phyloP scores from a whole-genome alignment of 1,140 invertebrate genomes.

The Brachionus rubens region DNA sequence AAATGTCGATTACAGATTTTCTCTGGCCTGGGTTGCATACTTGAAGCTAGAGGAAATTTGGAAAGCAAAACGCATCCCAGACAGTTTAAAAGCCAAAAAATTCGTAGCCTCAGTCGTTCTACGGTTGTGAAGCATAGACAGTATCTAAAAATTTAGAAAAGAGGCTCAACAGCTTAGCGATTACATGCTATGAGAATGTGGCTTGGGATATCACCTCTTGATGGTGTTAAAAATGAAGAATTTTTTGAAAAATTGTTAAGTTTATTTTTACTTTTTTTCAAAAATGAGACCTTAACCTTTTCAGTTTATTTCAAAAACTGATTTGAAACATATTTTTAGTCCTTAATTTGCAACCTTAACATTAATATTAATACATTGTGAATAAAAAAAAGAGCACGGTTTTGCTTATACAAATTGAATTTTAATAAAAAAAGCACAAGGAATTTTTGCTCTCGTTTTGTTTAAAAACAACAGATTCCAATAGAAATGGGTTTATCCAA shows the following conservation, averaged over 20 bases:
- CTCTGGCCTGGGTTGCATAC: too few relatives aligned
- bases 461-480: slow-evolving; percentile 11
- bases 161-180: too few relatives aligned
- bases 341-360: slow-evolving; percentile 32
- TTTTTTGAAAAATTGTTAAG: slow-evolving; percentile 1
- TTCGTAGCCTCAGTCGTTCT: too few relatives aligned
- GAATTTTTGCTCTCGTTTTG: slow-evolving; percentile 42
- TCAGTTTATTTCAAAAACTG: slow-evolving; percentile 15
- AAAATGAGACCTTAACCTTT: slow-evolving; percentile 14
- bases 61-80: too few relatives aligned
- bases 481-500: slow-evolving; percentile 40
- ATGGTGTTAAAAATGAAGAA: too few relatives aligned
- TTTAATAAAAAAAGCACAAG: slow-evolving; percentile 28
- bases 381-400: slow-evolving; percentile 35
- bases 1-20: too few relatives aligned
- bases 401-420: slow-evolving; percentile 44
- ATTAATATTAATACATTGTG: slow-evolving; percentile 35
- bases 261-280: neutral
- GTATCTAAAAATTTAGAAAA: too few relatives aligned
- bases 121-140: too few relatives aligned
- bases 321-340: slow-evolving; percentile 3
- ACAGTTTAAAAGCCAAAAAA: too few relatives aligned
- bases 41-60: too few relatives aligned
- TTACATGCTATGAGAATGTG: too few relatives aligned
- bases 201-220: too few relatives aligned